Conservation (phyloP, 2,797 vertebrate species). For the Cuculus canorus region DNA sequence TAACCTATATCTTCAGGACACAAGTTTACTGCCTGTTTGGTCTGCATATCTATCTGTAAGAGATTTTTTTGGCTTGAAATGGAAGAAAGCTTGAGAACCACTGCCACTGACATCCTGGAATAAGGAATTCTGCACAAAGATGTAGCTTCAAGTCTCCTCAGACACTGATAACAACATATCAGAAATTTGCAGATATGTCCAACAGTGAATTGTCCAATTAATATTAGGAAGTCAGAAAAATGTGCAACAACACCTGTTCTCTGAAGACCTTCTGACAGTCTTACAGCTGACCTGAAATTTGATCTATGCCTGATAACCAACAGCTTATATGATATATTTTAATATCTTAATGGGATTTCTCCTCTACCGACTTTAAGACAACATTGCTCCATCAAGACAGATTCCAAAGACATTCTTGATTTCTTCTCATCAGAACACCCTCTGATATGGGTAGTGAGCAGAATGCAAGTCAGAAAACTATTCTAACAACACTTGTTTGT, state of each 20-base stretch:
- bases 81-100: background rate
- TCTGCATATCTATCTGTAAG: background rate
- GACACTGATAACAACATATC: background rate
- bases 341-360: background rate
- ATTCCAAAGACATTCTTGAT: background rate
- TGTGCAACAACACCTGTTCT: background rate
- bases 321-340: background rate
- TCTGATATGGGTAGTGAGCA: background rate
- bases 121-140: background rate
- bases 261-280: background rate
- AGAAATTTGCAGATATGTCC: background rate
- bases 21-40: background rate
- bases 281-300: background rate
- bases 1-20: background rate
- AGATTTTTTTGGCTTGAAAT: background rate
- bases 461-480: background rate
- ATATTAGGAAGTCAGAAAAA: background rate
- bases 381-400: background rate
- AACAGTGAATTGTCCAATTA: background rate
- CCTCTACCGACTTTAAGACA: background rate
- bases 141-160: background rate
- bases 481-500: background rate
- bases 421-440: background rate
- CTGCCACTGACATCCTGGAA: background rate
- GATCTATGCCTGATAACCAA: background rate